Evolutionary conservation across 2,113 vertebrate genomes (phyloP).

Genomic region (Cryptomyrus ogoouensis): DNA sequence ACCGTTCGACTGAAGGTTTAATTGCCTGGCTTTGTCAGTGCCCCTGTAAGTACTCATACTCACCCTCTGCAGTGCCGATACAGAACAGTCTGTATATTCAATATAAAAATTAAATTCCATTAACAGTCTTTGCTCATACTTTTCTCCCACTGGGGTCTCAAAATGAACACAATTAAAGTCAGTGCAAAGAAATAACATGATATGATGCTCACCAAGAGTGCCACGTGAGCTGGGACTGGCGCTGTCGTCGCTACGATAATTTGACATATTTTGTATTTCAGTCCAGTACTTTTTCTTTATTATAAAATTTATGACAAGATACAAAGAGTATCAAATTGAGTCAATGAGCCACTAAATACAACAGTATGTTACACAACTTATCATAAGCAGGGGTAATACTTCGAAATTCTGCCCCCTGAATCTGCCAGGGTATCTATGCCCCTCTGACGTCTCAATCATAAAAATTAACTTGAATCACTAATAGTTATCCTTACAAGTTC

Average conservation of each 20-base stretch:
- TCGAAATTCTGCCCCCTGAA: not conserved
- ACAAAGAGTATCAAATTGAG: not conserved
- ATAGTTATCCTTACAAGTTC: not conserved
- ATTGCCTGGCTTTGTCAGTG: not conserved
- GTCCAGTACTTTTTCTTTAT: not conserved
- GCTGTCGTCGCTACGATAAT: not conserved
- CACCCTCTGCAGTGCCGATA: not conserved
- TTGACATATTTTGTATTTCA: not conserved
- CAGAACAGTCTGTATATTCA: not conserved
- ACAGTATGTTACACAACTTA: not conserved
- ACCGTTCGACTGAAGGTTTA: not conserved
- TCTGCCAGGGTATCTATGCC: not conserved
- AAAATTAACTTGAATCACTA: not conserved
- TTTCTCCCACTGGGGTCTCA: not conserved
- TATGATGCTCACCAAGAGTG: not conserved
- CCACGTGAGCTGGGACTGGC: not conserved
- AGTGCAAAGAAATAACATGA: not conserved
- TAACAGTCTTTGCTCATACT: not conserved
- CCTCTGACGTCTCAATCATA: not conserved
- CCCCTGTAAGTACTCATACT: not conserved
- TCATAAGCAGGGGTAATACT: not conserved
- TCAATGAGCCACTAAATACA: not conserved
- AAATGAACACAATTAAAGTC: not conserved
- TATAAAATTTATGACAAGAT: not conserved
- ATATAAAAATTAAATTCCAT: not conserved